phyloP scores from a whole-genome alignment of 2,113 vertebrate genomes.

The Megaptera novaeangliae region DNA sequence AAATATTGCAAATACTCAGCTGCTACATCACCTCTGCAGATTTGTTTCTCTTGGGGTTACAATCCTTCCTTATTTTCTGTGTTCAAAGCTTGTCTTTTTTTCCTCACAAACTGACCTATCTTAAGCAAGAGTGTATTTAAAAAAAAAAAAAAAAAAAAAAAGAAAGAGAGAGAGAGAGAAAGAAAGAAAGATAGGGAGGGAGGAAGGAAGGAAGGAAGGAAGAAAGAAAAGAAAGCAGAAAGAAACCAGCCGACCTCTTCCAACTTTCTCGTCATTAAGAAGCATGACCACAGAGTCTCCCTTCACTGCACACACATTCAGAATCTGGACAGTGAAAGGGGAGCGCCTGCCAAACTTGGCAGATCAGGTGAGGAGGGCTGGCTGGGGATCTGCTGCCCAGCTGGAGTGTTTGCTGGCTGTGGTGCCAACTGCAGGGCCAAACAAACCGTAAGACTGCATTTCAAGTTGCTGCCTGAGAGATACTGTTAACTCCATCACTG shows the following conservation, averaged over 20 bases:
- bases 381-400: constrained; percentile 62
- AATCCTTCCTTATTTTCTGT: not conserved
- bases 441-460: constrained; percentile 7
- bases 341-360: constrained; percentile 65
- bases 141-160: not conserved
- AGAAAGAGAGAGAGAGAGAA: fast-evolving
- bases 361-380: constrained; percentile 77
- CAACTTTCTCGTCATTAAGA: constrained; percentile 53
- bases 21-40: not conserved
- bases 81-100: not conserved
- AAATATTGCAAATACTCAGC: constrained; percentile 22
- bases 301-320: not conserved
- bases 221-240: not conserved
- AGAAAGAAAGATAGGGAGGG: too few relatives aligned
- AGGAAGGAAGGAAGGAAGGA: not conserved
- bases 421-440: constrained; percentile 66
- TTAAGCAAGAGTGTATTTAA: not conserved
- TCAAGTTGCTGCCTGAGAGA: constrained; percentile 60
- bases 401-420: constrained; percentile 32
- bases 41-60: not conserved
- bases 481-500: not conserved
- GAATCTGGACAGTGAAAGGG: constrained; percentile 49
- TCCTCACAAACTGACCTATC: not conserved
- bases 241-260: not conserved
- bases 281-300: constrained; percentile 40